Evolutionary conservation across 2,888 invertebrate genomes (phyloP).

Genomic region (Platerodrilus igneus): DNA sequence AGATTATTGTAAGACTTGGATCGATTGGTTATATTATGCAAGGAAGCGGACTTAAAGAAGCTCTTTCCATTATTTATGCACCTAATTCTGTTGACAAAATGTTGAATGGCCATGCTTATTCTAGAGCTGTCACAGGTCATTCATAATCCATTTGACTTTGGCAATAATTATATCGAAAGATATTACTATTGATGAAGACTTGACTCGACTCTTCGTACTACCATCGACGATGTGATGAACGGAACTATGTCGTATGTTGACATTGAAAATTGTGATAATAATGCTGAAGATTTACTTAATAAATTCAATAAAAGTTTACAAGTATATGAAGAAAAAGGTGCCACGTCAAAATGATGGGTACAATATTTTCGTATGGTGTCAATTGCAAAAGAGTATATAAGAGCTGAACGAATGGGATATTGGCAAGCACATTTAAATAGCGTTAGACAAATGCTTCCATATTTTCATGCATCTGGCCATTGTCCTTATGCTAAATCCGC

Average conservation of each 20-base stretch:
- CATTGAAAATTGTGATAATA: conserved; percentile 36
- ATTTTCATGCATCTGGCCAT: too few species aligned
- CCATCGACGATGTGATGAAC: conserved; percentile 28
- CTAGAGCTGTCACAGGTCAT: conserved; percentile 18
- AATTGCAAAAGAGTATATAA: too few species aligned
- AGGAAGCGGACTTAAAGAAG: conserved; percentile 42
- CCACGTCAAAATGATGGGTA: too few species aligned
- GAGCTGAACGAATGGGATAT: too few species aligned
- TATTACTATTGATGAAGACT: conserved; percentile 33
- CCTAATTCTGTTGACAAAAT: conserved; percentile 33
- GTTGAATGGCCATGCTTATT: conserved; percentile 34
- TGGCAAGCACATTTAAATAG: too few species aligned
- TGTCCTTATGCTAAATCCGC: too few species aligned
- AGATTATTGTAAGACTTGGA: conserved; percentile 34
- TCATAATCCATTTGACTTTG: conserved; percentile 28
- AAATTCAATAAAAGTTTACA: too few species aligned
- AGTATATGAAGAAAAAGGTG: too few species aligned
- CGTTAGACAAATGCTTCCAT: too few species aligned
- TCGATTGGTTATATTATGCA: conserved; percentile 41
- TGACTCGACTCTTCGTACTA: conserved; percentile 29
- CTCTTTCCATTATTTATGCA: conserved; percentile 25
- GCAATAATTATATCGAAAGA: conserved; percentile 35
- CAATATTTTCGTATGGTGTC: too few species aligned
- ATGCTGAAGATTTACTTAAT: conserved; percentile 32
- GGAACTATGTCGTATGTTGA: conserved; percentile 34